phyloP scores from a whole-genome alignment of 2,113 vertebrate species.

The Catharus minimus region DNA sequence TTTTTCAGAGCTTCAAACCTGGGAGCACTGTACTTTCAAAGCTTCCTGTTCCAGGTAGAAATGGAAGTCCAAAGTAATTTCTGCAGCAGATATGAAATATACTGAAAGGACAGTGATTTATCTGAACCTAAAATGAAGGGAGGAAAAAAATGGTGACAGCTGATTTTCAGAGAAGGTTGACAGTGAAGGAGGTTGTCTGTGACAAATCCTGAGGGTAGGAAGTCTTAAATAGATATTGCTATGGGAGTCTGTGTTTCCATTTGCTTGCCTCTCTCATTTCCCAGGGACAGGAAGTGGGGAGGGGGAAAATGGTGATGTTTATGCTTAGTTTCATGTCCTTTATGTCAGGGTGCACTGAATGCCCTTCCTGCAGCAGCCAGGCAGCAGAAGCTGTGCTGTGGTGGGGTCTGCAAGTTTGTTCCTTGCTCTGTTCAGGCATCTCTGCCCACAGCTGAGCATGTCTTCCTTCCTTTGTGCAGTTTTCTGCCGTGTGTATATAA shows the following conservation, averaged over 20 bases:
- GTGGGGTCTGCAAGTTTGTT: neutral
- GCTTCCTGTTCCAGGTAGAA: neutral
- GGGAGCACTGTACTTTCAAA: neutral
- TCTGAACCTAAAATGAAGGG: neutral
- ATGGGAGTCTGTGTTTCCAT: neutral
- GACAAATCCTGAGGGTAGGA: neutral
- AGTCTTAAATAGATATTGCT: neutral
- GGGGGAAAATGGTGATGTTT: neutral
- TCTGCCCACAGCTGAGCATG: neutral
- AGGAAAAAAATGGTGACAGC: neutral
- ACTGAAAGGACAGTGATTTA: neutral
- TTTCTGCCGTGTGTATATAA: slow-evolving; percentile 90
- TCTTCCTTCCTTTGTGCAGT: slow-evolving; percentile 74
- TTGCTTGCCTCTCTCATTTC: neutral
- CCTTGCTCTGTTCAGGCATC: neutral
- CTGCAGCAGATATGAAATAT: neutral
- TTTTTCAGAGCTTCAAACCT: neutral
- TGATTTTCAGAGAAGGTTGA: neutral
- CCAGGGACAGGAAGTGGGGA: neutral
- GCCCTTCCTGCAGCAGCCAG: neutral
- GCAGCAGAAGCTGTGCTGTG: neutral
- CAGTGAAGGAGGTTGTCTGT: neutral
- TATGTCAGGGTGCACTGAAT: neutral
- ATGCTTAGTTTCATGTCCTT: neutral
- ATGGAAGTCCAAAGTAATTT: neutral